Evolutionary conservation across 2,113 vertebrate species (phyloP).

Genomic region (Lamprologus lemairii): DNA sequence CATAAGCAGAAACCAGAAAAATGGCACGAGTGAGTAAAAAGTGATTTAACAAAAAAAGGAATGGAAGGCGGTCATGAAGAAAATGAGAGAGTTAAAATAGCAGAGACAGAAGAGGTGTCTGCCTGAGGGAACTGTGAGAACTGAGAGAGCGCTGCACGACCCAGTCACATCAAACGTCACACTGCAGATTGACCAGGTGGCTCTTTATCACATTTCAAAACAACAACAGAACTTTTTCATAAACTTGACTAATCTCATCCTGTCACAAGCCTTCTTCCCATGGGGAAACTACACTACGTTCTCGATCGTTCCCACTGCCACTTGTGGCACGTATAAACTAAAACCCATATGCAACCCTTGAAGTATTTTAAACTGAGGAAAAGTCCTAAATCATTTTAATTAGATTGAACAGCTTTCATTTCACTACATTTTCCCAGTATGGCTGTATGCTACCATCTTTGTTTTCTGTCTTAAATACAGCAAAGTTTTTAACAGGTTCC

Average conservation of each 20-base stretch:
- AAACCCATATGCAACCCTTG: background rate
- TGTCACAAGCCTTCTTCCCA: background rate
- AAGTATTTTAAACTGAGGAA: background rate
- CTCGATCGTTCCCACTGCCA: background rate
- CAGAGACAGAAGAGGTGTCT: background rate
- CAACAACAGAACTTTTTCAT: background rate
- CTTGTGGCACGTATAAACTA: background rate
- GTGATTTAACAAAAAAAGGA: background rate
- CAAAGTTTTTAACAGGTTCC: background rate
- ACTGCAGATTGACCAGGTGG: background rate
- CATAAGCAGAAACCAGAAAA: background rate
- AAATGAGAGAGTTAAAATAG: background rate
- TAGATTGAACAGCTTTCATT: background rate
- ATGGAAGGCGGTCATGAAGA: background rate
- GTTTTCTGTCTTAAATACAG: background rate
- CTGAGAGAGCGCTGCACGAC: background rate
- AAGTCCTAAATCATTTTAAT: background rate
- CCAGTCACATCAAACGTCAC: background rate
- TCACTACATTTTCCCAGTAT: background rate
- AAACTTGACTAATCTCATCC: background rate
- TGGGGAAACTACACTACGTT: background rate
- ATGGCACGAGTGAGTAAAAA: background rate
- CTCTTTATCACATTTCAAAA: constrained; percentile 1
- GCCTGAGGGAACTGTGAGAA: background rate
- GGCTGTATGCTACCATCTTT: background rate